Conservation (phyloP, 2,113 vertebrate species). For the Phaethornis superciliosus region DNA sequence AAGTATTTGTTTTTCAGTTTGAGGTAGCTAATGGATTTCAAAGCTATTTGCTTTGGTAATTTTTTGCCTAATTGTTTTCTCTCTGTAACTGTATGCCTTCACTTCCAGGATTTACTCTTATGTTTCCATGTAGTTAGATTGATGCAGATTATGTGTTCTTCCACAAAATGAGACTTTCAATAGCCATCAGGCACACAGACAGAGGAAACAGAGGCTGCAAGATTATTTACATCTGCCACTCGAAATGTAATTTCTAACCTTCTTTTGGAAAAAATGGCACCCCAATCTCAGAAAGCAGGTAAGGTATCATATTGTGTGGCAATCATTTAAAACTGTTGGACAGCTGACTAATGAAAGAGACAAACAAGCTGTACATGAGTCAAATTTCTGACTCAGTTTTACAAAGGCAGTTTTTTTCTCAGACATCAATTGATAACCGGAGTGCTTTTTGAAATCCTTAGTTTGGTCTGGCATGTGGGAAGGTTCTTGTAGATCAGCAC, state of each 20-base stretch:
- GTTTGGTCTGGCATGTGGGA: neutral
- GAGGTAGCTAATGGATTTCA: conserved; percentile 56
- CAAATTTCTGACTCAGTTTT: neutral
- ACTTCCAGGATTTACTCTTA: conserved; percentile 38
- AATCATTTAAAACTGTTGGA: neutral
- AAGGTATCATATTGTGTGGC: neutral
- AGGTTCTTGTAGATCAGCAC: neutral
- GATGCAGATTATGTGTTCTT: conserved; percentile 13
- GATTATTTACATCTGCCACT: conserved; percentile 29
- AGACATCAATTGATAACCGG: neutral
- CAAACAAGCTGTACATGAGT: neutral
- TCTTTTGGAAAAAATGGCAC: conserved; percentile 7
- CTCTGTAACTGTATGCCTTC: conserved; percentile 28
- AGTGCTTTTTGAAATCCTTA: neutral
- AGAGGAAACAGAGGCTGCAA: neutral
- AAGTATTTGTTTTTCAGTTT: conserved; percentile 27
- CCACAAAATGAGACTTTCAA: conserved; percentile 10
- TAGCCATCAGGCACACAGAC: conserved; percentile 1
- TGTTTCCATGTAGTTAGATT: neutral
- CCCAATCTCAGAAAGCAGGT: neutral
- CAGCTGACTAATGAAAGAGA: conserved; percentile 29
- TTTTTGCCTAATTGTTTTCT: conserved; percentile 53
- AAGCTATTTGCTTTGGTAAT: conserved; percentile 35
- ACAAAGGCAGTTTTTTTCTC: neutral
- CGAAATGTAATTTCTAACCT: conserved; percentile 29